Evolutionary conservation across 2,113 vertebrate species (phyloP), one percentile per base, ranked within the genome.

Genomic region (Catagonus wagneri): DNA sequence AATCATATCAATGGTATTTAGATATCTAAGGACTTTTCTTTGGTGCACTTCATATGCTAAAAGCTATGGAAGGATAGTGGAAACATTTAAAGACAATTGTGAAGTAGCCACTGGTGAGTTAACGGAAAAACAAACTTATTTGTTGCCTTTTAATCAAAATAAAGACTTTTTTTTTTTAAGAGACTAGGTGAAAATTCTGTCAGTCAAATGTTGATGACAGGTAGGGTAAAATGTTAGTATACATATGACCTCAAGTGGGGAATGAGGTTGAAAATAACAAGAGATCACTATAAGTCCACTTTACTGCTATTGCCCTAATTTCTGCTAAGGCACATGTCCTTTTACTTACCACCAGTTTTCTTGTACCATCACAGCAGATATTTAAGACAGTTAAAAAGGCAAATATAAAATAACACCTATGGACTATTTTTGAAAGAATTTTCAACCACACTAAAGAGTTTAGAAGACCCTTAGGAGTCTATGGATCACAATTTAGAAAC

Each of bases 121-220:
- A 93, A 86, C 95, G 9, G 5, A 72, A 90, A 92, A 44, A 69
- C 1, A 79, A 89, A n/a, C 15, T 19, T 56, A 52, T 22, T 52
- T 80, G 5, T 32, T 94, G 5, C 65, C 27, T 83, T 93, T 69
- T 22, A 78, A 84, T 79, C 13, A 89, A 85, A 69, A 13, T 50
- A 32, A 44, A 84, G 10, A 29, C 36, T 74, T 15, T 17, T 27
- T 32, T 87, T n/a, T 76, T 68, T 81, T 76, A 20, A 7, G 66
- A n/a, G 5, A 75, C 4, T 4, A 22, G 32, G 22, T 25, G 8
- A 27, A 39, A 68, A 54, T 95, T 84, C 3, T 85, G 34, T 32
- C 17, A 85, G 34, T 32, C 17, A 85, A 56, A 69, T 25, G 16
- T 7, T 68, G 29, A 29, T 17, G 2, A 65, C 2, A 60, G 34